Conservation (phyloP, 30 jellyfish, hydroid and myxozoan species). For the Sanderia malayensis region DNA sequence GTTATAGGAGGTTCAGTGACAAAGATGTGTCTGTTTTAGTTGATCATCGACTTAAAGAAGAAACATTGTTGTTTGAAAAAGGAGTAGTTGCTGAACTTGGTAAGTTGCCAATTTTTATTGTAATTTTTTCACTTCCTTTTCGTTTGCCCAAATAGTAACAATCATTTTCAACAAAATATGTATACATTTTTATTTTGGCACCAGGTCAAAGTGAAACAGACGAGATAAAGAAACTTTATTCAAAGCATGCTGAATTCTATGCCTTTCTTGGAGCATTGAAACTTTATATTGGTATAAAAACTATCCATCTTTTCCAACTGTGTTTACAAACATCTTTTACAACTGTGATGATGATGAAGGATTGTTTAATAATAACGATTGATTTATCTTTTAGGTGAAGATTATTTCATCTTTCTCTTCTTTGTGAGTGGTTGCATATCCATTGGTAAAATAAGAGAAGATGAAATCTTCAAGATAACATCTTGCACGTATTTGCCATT, state of each 20-base stretch:
- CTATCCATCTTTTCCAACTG: no score
- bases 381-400: constrained; percentile 85
- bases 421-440: constrained; percentile 85
- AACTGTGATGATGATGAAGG: no score
- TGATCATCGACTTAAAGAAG: constrained; percentile 48
- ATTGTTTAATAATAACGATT: no score
- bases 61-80: constrained; percentile 56
- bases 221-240: constrained; percentile 56
- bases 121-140: no score
- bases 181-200: no score
- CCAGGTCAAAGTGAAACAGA: constrained; percentile 72
- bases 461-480: constrained; percentile 76
- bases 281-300: constrained; percentile 71
- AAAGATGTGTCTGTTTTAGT: constrained; percentile 45
- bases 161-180: no score
- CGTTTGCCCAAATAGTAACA: no score
- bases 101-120: no score
- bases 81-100: constrained; percentile 83
- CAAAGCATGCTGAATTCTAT: constrained; percentile 71
- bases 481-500: constrained; percentile 70
- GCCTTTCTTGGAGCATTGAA: constrained; percentile 86
- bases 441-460: constrained; percentile 71
- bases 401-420: constrained; percentile 57
- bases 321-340: no score
- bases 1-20: constrained; percentile 47